A percentile compares a stretch with the other conserved stretches of the same genome.
These are phyloP conservation scores for Aspidiotus destructor DNA, from an alignment of 2,888 invertebrate species.

Conservation along the genomic window DNA sequence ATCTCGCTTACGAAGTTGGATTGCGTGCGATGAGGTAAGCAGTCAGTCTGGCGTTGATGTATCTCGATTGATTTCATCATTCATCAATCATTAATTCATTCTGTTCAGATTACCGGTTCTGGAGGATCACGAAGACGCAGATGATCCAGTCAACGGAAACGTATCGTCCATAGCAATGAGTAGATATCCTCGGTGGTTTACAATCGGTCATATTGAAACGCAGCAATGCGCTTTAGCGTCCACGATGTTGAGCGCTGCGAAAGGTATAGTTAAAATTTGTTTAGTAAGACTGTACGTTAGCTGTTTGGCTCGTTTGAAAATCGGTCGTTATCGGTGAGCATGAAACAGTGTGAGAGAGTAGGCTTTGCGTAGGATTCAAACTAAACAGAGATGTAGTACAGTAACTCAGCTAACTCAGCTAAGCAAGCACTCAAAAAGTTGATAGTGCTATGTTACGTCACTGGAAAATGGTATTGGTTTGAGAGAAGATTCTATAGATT, in stretches of 20 bases:
- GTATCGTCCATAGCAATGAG: conserved; percentile 49
- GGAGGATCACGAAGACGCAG: conserved; percentile 59
- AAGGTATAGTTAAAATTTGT: conserved; percentile 45
- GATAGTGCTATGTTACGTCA: no score
- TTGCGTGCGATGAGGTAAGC: conserved; percentile 60
- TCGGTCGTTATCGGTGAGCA: background rate
- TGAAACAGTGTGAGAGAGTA: no score
- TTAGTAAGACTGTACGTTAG: background rate
- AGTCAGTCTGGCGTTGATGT: background rate
- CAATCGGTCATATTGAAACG: conserved; percentile 66
- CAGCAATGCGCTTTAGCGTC: conserved; percentile 70
- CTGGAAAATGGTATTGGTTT: no score
- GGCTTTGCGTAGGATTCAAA: no score
- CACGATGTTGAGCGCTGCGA: conserved; percentile 62
- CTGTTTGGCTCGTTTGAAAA: background rate
- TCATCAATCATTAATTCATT: background rate
- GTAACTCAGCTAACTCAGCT: no score
- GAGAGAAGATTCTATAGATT: no score
- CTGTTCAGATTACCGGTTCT: conserved; percentile 58
- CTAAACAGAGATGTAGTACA: no score
- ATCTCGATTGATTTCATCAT: background rate
- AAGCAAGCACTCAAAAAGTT: no score
- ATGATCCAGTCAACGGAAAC: conserved; percentile 49
- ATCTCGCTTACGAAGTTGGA: conserved; percentile 69
- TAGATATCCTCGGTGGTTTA: conserved; percentile 65